Conservation (phyloP, 1,140 invertebrate genomes). For the Ptiloglossa arizonensis region DNA sequence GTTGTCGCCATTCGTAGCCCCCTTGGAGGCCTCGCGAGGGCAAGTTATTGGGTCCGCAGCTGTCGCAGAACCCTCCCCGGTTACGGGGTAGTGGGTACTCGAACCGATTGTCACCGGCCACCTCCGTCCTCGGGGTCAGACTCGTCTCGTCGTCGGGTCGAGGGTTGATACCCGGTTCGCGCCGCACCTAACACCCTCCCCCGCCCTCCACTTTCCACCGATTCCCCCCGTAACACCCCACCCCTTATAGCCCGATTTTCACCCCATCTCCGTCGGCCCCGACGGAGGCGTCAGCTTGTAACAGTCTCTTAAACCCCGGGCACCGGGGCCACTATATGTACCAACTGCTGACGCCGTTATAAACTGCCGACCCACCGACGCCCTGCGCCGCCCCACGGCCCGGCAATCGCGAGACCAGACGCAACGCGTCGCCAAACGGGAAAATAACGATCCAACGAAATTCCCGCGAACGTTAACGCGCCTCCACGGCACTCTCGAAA, state of each 20-base stretch:
- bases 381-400: background rate
- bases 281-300: slow-evolving; percentile 80
- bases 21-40: slow-evolving; percentile 28
- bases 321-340: slow-evolving; percentile 69
- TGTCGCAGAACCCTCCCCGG: slow-evolving; percentile 73
- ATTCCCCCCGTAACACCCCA: slow-evolving; percentile 5
- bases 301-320: slow-evolving; percentile 81
- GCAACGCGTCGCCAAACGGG: slow-evolving; percentile 25
- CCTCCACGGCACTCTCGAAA: background rate
- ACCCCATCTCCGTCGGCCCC: slow-evolving; percentile 67
- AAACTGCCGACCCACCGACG: slow-evolving; percentile 71
- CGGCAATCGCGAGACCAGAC: slow-evolving; percentile 29
- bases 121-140: slow-evolving; percentile 77
- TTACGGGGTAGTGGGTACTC: slow-evolving; percentile 60
- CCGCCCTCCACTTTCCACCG: slow-evolving; percentile 21
- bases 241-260: slow-evolving; percentile 66
- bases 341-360: slow-evolving; percentile 81
- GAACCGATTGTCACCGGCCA: slow-evolving; percentile 80
- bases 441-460: slow-evolving; percentile 38
- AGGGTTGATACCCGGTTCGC: slow-evolving; percentile 72
- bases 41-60: slow-evolving; percentile 81
- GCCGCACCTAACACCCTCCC: slow-evolving; percentile 53
- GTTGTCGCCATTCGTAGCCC: slow-evolving; percentile 40
- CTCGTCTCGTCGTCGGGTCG: slow-evolving; percentile 75
- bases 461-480: slow-evolving; percentile 17